A percentile compares a stretch with the other conserved stretches of the same genome.
Evolutionary conservation across 2,888 invertebrate species (phyloP).

Genomic region (Agrotis puta): DNA sequence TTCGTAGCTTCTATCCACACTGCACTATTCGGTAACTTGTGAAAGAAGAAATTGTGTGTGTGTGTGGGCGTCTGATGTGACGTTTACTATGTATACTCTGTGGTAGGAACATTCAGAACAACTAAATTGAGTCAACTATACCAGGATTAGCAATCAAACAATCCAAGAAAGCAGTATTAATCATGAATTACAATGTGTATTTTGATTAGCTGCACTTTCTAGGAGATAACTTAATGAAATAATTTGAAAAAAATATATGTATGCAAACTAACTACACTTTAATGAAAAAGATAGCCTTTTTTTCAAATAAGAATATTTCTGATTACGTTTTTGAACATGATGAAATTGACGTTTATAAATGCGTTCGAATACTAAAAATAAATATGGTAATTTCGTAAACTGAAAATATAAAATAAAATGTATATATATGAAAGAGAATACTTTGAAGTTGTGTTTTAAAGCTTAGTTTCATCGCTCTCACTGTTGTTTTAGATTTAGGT

Average conservation of each 20-base stretch:
- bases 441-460: not conserved
- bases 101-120: conserved; percentile 15
- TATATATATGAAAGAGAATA: too few species aligned
- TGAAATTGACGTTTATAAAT: not conserved
- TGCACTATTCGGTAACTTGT: not conserved
- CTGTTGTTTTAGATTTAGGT: not conserved
- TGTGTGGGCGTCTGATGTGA: not conserved
- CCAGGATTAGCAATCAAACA: too few species aligned
- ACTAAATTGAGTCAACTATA: not conserved
- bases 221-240: not conserved
- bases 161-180: too few species aligned
- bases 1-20: conserved; percentile 16
- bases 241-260: not conserved
- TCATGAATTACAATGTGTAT: not conserved
- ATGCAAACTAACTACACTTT: too few species aligned
- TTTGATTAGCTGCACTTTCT: not conserved
- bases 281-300: too few species aligned
- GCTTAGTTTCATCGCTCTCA: not conserved
- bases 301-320: not conserved
- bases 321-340: conserved; percentile 26
- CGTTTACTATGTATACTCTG: conserved; percentile 17
- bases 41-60: conserved; percentile 4
- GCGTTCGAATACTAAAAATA: conserved; percentile 22
- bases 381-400: too few species aligned
- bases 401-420: too few species aligned